Percentiles rank a stretch among this genome's conserved stretches.
Conservation (phyloP, 2,888 invertebrate species). For the Pandemis cinnamomeana region DNA sequence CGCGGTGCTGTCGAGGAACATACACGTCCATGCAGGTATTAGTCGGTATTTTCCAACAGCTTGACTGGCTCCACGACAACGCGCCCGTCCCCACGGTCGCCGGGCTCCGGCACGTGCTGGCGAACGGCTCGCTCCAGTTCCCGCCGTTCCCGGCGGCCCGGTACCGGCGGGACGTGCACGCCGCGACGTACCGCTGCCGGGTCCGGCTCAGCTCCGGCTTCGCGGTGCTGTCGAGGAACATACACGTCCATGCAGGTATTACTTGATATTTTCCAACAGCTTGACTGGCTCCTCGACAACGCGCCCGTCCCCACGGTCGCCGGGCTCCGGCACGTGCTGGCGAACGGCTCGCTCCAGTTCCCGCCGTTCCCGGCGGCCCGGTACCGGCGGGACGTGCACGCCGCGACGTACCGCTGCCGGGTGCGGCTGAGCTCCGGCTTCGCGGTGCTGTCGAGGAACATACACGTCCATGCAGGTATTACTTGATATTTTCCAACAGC, state of each 20-base stretch:
- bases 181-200: slow-evolving; percentile 90
- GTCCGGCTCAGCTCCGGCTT: slow-evolving; percentile 70
- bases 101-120: slow-evolving; percentile 89
- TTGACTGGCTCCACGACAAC: slow-evolving; percentile 91
- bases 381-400: slow-evolving; percentile 93
- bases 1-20: slow-evolving; percentile 92
- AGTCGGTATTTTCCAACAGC: slow-evolving; percentile 63
- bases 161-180: slow-evolving; percentile 93
- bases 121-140: slow-evolving; percentile 94
- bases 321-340: slow-evolving; percentile 89
- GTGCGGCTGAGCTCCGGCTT: slow-evolving; percentile 70
- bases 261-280: slow-evolving; percentile 63
- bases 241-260: slow-evolving; percentile 94
- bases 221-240: slow-evolving; percentile 92
- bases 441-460: slow-evolving; percentile 92
- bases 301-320: slow-evolving; percentile 87
- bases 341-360: slow-evolving; percentile 94
- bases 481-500: slow-evolving; percentile 63
- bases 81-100: slow-evolving; percentile 87
- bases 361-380: slow-evolving; percentile 92
- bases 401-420: slow-evolving; percentile 90
- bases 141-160: slow-evolving; percentile 92
- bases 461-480: slow-evolving; percentile 94
- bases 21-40: slow-evolving; percentile 94
- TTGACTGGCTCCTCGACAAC: slow-evolving; percentile 91